Evolutionary conservation across 2,113 vertebrate species (phyloP).

Genomic region (Antechinus stuartii): DNA sequence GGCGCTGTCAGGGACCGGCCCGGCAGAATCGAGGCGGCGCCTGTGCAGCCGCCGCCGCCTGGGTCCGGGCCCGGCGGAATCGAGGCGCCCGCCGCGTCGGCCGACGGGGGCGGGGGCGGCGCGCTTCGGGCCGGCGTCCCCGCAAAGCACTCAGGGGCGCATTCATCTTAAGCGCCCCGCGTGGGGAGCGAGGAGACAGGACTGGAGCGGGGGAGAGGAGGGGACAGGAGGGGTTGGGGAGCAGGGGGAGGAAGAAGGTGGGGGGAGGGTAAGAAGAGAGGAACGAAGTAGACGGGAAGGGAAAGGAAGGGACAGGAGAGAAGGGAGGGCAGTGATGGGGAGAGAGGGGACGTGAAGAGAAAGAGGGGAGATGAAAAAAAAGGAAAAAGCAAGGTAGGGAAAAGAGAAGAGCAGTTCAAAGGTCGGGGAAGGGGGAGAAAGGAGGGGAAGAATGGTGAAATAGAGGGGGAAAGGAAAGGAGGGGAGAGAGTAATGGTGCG

Average conservation of each 20-base stretch:
- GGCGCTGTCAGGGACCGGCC: constrained; percentile 45
- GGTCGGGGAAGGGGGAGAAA: background rate
- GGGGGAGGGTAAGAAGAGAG: background rate
- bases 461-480: too few species aligned
- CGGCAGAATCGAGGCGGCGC: background rate
- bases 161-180: background rate
- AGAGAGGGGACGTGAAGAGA: background rate
- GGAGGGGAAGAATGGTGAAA: too few species aligned
- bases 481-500: too few species aligned
- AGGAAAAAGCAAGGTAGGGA: background rate
- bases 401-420: too few species aligned
- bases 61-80: constrained; percentile 42
- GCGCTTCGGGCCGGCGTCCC: background rate
- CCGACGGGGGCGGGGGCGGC: constrained; percentile 19
- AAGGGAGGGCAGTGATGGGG: too few species aligned
- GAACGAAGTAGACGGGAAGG: background rate
- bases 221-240: background rate
- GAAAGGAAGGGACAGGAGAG: background rate
- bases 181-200: background rate
- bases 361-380: background rate
- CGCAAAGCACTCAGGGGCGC: background rate
- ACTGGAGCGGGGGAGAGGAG: background rate
- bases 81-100: constrained; percentile 39
- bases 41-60: background rate
- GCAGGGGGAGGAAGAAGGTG: background rate